Evolutionary conservation across 2,888 invertebrate genomes (phyloP).

Genomic region (Aporophyla lueneburgensis): DNA sequence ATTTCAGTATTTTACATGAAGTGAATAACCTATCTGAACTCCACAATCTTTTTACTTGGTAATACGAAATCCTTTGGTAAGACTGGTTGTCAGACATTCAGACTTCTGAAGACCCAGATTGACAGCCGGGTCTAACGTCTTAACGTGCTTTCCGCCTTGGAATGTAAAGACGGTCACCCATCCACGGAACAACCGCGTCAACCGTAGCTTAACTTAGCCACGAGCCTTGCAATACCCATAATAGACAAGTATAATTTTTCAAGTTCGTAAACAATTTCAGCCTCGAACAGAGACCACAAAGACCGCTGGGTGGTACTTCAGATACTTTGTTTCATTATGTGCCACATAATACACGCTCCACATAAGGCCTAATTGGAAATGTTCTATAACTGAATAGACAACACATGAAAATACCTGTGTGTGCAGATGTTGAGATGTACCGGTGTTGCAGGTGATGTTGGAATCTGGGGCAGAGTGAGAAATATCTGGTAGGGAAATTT

Average conservation of each 20-base stretch:
- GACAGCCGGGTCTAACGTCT: too few relatives aligned
- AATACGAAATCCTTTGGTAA: too few relatives aligned
- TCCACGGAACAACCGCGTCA: too few relatives aligned
- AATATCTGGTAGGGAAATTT: neutral
- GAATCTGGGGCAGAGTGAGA: neutral
- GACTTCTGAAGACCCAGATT: too few relatives aligned
- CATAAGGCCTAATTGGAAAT: constrained; percentile 65
- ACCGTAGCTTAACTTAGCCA: too few relatives aligned
- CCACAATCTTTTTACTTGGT: too few relatives aligned
- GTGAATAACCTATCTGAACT: too few relatives aligned
- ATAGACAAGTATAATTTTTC: constrained; percentile 17
- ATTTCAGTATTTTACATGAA: too few relatives aligned
- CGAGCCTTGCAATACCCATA: neutral
- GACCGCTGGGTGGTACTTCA: constrained; percentile 48
- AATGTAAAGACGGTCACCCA: too few relatives aligned
- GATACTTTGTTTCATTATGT: constrained; percentile 55
- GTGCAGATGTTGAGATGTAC: constrained; percentile 59
- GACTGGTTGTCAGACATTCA: too few relatives aligned
- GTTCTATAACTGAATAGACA: constrained; percentile 58
- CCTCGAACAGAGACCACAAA: constrained; percentile 20
- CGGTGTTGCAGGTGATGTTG: constrained; percentile 14
- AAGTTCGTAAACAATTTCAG: constrained; percentile 38
- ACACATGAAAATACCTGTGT: constrained; percentile 61
- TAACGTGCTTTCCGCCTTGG: too few relatives aligned
- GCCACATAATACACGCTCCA: constrained; percentile 55